phyloP scores from a whole-genome alignment of 2,888 invertebrate species.

The Cacoxenus indagator region DNA sequence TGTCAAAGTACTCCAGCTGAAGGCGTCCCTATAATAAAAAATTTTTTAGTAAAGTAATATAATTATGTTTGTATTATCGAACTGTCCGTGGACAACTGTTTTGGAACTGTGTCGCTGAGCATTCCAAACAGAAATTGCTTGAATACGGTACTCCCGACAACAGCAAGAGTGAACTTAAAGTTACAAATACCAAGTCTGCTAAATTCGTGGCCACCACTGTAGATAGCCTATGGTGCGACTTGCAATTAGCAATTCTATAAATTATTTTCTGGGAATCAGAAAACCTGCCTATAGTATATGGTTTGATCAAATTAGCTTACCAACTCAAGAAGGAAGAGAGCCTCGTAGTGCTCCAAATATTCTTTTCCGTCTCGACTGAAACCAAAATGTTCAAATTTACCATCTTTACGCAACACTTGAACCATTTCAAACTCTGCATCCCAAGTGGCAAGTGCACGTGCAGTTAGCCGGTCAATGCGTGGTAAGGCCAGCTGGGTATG shows the following conservation, averaged over 20 bases:
- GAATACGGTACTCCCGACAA: too few relatives aligned
- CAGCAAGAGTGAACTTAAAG: too few relatives aligned
- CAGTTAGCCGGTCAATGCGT: constrained; percentile 60
- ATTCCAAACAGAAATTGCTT: too few relatives aligned
- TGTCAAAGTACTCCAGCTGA: constrained; percentile 57
- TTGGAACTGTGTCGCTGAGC: too few relatives aligned
- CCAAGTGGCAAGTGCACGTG: constrained; percentile 63
- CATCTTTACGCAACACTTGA: constrained; percentile 62
- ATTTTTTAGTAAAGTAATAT: background rate
- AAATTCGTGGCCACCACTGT: too few relatives aligned
- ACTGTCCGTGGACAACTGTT: too few relatives aligned
- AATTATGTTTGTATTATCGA: background rate
- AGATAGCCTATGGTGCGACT: too few relatives aligned
- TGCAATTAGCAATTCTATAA: too few relatives aligned
- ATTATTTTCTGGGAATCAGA: too few relatives aligned
- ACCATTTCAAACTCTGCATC: constrained; percentile 52
- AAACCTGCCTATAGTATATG: background rate
- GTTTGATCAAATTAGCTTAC: constrained; percentile 41
- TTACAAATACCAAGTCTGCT: too few relatives aligned
- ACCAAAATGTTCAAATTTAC: constrained; percentile 67
- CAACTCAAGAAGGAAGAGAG: constrained; percentile 65
- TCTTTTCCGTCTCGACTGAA: constrained; percentile 53
- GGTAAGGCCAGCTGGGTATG: constrained; percentile 52
- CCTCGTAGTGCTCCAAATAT: constrained; percentile 65
- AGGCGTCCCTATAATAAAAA: constrained; percentile 58